Conservation (phyloP, 2,797 vertebrate species). For the Apodemus agrarius region DNA sequence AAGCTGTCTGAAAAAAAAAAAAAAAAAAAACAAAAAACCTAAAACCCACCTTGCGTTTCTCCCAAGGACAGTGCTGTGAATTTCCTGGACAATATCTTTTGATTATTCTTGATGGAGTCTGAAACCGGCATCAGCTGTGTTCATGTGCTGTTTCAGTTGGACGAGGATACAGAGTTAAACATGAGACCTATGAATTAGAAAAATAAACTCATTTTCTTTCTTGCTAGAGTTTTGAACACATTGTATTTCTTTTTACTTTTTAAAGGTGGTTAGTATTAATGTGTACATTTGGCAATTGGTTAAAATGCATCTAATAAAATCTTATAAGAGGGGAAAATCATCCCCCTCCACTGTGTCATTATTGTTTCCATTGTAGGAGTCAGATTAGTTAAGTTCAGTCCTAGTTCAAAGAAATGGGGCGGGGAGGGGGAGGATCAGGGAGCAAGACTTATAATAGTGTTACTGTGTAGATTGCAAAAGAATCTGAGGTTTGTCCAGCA, state of each 20-base stretch:
- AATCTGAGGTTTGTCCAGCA: conserved; percentile 78
- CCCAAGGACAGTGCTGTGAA: neutral
- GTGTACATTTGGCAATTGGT: conserved; percentile 56
- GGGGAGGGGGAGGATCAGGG: neutral
- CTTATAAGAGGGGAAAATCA: neutral
- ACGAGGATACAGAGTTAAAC: conserved; percentile 1
- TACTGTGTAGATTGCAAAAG: conserved; percentile 63
- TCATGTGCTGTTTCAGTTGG: conserved; percentile 6
- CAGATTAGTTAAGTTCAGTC: conserved; percentile 74
- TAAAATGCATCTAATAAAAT: conserved; percentile 55
- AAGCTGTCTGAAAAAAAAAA: conserved; percentile 26
- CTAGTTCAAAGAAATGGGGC: conserved; percentile 70
- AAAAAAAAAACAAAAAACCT: too few species aligned
- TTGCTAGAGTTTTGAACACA: conserved; percentile 28
- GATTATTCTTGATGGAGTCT: neutral
- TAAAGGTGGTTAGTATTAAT: conserved; percentile 51
- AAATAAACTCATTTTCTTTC: conserved; percentile 23
- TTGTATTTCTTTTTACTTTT: conserved; percentile 37
- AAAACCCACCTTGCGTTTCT: neutral
- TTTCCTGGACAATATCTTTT: neutral
- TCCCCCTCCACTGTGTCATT: conserved; percentile 6
- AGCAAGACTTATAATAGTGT: conserved; percentile 70
- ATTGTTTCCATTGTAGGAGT: conserved; percentile 69
- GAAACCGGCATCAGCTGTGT: neutral
- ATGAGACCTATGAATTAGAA: neutral